Conservation (phyloP, 2,113 vertebrate genomes). For the Otocyon megalotis region DNA sequence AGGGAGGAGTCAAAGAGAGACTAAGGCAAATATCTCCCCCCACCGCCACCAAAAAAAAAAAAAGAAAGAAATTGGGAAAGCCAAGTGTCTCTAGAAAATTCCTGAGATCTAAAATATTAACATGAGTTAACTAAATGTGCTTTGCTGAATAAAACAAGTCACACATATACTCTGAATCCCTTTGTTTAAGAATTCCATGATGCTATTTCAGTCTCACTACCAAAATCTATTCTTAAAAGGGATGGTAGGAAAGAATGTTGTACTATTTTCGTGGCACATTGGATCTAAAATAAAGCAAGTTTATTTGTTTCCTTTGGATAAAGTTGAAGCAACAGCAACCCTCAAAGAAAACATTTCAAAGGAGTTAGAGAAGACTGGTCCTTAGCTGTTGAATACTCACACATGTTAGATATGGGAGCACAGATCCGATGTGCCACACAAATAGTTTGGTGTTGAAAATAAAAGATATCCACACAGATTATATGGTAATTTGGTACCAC, state of each 20-base stretch:
- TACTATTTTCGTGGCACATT: neutral
- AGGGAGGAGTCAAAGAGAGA: neutral
- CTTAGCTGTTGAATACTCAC: neutral
- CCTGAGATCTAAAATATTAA: neutral
- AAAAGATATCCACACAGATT: slow-evolving; percentile 59
- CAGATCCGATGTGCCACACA: neutral
- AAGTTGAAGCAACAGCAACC: slow-evolving; percentile 42
- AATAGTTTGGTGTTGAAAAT: slow-evolving; percentile 56
- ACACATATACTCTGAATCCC: neutral
- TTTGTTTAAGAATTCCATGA: slow-evolving; percentile 20
- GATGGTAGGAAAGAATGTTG: slow-evolving; percentile 43
- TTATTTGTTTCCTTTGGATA: slow-evolving; percentile 48
- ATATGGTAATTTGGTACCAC: slow-evolving; percentile 45
- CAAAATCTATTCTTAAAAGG: neutral
- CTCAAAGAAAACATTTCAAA: slow-evolving; percentile 27
- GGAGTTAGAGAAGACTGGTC: neutral
- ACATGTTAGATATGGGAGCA: neutral
- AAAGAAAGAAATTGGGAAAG: neutral
- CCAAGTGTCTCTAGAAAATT: slow-evolving; percentile 38
- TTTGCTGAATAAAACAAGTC: slow-evolving; percentile 63
- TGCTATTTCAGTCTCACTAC: neutral
- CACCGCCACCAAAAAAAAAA: neutral
- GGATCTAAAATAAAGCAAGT: slow-evolving; percentile 33
- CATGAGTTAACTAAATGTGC: neutral
- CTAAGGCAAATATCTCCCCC: neutral